Evolutionary conservation across 1,140 invertebrate species (phyloP).

Genomic region (Aleiodes sp.): DNA sequence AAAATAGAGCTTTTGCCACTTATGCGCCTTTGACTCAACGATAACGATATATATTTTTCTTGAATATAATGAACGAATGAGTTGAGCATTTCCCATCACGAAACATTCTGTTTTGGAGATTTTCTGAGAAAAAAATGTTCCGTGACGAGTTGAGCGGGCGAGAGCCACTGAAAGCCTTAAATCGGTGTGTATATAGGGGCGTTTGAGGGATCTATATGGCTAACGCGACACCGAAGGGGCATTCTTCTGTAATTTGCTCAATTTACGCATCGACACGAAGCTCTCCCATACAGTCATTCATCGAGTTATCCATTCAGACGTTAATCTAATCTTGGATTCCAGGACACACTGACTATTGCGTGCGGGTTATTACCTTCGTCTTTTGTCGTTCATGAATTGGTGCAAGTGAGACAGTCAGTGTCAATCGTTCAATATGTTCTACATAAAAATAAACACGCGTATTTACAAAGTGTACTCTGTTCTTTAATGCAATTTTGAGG

Average conservation of each 20-base stretch:
- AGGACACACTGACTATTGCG: background rate
- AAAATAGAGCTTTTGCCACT: no score
- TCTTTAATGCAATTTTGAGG: background rate
- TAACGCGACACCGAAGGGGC: conserved; percentile 37
- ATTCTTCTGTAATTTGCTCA: conserved; percentile 65
- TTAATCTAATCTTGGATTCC: conserved; percentile 56
- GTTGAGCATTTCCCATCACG: no score
- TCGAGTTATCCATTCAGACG: conserved; percentile 60
- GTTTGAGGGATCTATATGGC: conserved; percentile 45
- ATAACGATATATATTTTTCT: no score
- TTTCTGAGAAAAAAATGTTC: background rate
- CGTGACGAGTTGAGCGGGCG: background rate
- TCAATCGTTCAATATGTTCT: background rate
- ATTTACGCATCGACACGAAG: conserved; percentile 60
- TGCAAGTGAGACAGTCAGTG: background rate
- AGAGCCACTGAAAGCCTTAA: conserved; percentile 23
- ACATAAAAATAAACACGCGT: background rate
- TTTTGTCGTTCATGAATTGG: background rate
- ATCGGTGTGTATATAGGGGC: conserved; percentile 36
- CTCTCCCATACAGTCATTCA: conserved; percentile 51
- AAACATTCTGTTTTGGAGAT: background rate
- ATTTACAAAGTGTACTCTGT: background rate
- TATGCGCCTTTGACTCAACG: no score
- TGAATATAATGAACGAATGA: no score
- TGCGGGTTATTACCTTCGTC: background rate